These are phyloP conservation scores for Diadumene lineata DNA, from an alignment of 92 coral and sea anemone species.

Conservation along the genomic window DNA sequence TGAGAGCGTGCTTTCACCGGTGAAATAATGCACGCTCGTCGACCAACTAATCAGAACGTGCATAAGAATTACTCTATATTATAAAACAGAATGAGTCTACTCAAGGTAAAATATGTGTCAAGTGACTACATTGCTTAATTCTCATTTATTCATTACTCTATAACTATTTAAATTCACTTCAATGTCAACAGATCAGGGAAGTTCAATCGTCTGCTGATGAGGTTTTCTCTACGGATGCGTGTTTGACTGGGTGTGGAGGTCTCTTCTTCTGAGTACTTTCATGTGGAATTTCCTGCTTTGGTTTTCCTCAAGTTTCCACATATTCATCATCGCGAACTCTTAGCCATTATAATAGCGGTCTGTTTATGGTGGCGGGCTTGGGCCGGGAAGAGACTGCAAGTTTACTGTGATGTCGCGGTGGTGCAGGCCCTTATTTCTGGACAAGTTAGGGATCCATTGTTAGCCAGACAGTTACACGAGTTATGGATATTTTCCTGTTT, in stretches of 20 bases:
- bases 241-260: constrained; percentile 45
- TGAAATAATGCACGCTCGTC: no score
- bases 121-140: no score
- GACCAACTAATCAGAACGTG: no score
- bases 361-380: constrained; percentile 24
- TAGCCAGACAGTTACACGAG: no score
- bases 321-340: constrained; percentile 22
- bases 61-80: no score
- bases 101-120: no score
- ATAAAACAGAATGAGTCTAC: no score
- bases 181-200: not conserved
- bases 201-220: constrained; percentile 27
- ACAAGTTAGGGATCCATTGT: constrained; percentile 14
- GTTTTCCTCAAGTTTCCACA: not conserved
- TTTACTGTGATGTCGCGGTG: constrained; percentile 34
- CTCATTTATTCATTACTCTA: no score
- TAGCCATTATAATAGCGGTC: constrained; percentile 25
- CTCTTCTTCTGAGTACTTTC: constrained; percentile 23
- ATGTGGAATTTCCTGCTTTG: constrained; percentile 8
- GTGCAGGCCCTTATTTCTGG: constrained; percentile 28
- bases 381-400: constrained; percentile 19
- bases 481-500: no score
- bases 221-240: constrained; percentile 51
- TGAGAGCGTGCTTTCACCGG: no score
- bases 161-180: no score